phyloP scores from a whole-genome alignment of 2,888 invertebrate species.

The Salticus scenicus region DNA sequence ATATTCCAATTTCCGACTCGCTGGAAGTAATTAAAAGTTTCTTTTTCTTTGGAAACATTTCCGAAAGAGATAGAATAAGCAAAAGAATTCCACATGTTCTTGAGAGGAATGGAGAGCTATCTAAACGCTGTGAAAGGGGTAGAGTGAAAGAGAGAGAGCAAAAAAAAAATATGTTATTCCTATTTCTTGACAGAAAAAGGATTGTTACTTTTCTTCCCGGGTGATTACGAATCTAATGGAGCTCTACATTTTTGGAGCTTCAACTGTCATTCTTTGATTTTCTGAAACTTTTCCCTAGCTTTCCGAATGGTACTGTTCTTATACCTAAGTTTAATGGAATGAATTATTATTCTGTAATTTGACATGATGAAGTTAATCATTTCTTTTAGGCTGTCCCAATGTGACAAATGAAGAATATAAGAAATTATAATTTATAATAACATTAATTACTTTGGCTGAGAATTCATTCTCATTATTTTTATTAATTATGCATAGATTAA shows the following conservation, averaged over 20 bases:
- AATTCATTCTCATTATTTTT: too few species aligned
- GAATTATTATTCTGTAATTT: background rate
- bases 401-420: too few species aligned
- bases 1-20: conserved; percentile 23
- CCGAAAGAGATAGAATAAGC: conserved; percentile 21
- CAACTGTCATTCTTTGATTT: background rate
- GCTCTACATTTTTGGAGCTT: background rate
- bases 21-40: conserved; percentile 60
- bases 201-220: background rate
- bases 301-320: background rate
- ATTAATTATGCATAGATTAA: too few species aligned
- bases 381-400: too few species aligned
- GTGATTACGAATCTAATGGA: background rate
- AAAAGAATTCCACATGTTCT: conserved; percentile 41
- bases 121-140: background rate
- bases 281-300: background rate
- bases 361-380: too few species aligned
- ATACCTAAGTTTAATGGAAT: background rate
- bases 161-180: background rate
- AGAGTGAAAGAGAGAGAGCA: conserved; percentile 3
- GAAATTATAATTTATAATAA: too few species aligned
- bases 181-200: conserved; percentile 29
- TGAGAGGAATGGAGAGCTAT: conserved; percentile 45
- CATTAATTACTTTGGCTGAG: too few species aligned
- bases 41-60: conserved; percentile 30